Evolutionary conservation across 2,797 vertebrate genomes (phyloP).

Genomic region (Gouania willdenowi): DNA sequence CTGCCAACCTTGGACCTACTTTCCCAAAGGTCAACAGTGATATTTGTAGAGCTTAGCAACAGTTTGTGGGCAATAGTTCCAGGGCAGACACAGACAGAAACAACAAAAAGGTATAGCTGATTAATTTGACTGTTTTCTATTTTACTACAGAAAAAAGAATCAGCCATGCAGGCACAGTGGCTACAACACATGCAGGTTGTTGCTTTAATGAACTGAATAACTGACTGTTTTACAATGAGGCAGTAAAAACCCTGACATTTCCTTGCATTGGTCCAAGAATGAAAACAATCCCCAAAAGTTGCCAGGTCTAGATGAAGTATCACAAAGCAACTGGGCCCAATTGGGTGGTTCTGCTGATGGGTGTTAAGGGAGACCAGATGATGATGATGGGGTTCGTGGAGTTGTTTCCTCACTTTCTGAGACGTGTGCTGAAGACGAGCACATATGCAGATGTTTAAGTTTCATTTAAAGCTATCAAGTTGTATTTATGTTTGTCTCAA

Average conservation of each 20-base stretch:
- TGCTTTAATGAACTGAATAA: constrained; percentile 51
- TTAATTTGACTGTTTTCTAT: no score
- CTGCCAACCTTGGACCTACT: constrained; percentile 34
- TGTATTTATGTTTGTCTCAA: constrained; percentile 21
- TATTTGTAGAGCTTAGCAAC: constrained; percentile 27
- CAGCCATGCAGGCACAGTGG: constrained; percentile 2
- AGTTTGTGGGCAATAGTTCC: constrained; percentile 23
- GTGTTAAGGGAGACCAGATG: constrained; percentile 67
- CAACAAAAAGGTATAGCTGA: constrained; percentile 47
- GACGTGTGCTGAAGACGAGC: constrained; percentile 35
- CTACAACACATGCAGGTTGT: constrained; percentile 42
- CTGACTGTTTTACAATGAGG: constrained; percentile 48
- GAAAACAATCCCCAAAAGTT: constrained; percentile 16
- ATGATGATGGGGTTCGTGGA: constrained; percentile 42
- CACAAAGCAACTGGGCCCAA: constrained; percentile 23
- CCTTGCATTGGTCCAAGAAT: constrained; percentile 41
- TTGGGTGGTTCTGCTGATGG: constrained; percentile 23
- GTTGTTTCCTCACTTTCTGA: constrained; percentile 41
- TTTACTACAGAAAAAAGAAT: constrained; percentile 8
- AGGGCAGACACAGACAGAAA: no score
- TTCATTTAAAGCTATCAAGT: constrained; percentile 35
- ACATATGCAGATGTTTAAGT: constrained; percentile 50
- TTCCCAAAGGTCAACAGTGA: constrained; percentile 31
- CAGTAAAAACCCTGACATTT: constrained; percentile 19
- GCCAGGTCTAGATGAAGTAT: constrained; percentile 47